A percentile compares a stretch with the other conserved stretches of the same genome.
These are phyloP conservation scores for Pristionchus exspectatus DNA, from an alignment of 2,888 invertebrate species.

Conservation along the genomic window DNA sequence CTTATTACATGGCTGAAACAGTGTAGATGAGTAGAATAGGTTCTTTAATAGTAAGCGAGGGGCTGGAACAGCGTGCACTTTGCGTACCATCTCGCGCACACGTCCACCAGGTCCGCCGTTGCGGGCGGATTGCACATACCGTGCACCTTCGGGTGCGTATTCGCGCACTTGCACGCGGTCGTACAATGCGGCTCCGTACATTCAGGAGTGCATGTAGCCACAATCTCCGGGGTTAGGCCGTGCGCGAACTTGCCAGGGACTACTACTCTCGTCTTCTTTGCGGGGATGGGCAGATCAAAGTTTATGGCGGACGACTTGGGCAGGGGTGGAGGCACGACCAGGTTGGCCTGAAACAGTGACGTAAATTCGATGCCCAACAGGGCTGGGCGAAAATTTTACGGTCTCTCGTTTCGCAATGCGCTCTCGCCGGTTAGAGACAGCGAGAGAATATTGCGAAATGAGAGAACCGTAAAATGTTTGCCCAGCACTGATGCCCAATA, in stretches of 20 bases:
- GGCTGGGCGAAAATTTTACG: too few relatives aligned
- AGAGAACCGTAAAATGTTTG: too few relatives aligned
- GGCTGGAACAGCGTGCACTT: conserved; percentile 74
- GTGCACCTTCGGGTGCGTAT: conserved; percentile 72
- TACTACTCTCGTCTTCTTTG: conserved; percentile 55
- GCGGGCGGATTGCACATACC: conserved; percentile 75
- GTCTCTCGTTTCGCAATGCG: too few relatives aligned
- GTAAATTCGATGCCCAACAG: too few relatives aligned
- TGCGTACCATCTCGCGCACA: conserved; percentile 73
- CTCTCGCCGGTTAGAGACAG: too few relatives aligned
- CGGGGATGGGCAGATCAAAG: conserved; percentile 67
- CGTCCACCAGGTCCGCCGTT: conserved; percentile 66
- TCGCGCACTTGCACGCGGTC: conserved; percentile 72
- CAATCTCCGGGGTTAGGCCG: conserved; percentile 68
- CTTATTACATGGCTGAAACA: too few relatives aligned
- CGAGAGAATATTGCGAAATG: too few relatives aligned
- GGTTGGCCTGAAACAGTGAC: conserved; percentile 4
- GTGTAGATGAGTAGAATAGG: background rate
- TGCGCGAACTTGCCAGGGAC: conserved; percentile 48
- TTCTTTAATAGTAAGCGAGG: conserved; percentile 26
- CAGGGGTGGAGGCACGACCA: conserved; percentile 73
- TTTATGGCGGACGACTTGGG: conserved; percentile 61
- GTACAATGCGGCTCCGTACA: conserved; percentile 71
- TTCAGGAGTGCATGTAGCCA: conserved; percentile 71
- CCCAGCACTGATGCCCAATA: too few relatives aligned